Percentiles rank a stretch among this genome's conserved stretches.
Evolutionary conservation across 2,113 vertebrate species (phyloP).

Genomic region (Dromaius novaehollandiae): DNA sequence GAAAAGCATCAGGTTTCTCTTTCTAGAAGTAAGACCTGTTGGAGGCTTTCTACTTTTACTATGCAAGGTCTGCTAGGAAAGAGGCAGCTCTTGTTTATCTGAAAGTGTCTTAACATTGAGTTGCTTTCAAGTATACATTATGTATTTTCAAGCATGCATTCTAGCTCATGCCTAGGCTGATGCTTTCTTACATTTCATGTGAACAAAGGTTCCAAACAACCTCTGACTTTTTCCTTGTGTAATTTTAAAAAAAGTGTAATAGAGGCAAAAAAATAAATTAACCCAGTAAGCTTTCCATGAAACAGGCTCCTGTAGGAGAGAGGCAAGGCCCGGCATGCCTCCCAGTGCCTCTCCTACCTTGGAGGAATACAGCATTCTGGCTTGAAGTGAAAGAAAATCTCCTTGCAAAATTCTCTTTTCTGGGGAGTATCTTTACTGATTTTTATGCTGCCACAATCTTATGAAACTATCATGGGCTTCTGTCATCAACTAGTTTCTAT

Average conservation of each 20-base stretch:
- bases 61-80: neutral
- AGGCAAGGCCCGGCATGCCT: neutral
- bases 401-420: slow-evolving; percentile 10
- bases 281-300: neutral
- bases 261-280: neutral
- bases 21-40: neutral
- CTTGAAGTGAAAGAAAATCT: slow-evolving; percentile 1
- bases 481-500: neutral
- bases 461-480: neutral
- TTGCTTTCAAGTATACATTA: neutral
- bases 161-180: neutral
- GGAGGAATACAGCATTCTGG: neutral
- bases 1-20: neutral
- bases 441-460: neutral
- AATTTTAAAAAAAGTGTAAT: neutral
- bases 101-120: neutral
- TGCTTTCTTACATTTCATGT: neutral
- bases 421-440: neutral
- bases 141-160: neutral
- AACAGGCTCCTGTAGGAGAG: neutral
- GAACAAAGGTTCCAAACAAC: neutral
- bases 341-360: neutral
- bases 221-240: neutral
- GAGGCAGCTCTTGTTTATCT: neutral
- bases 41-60: neutral